A percentile compares a stretch with the other conserved stretches of the same genome.
Conservation (phyloP, 2,113 vertebrate genomes). For the Ondatra zibethicus region DNA sequence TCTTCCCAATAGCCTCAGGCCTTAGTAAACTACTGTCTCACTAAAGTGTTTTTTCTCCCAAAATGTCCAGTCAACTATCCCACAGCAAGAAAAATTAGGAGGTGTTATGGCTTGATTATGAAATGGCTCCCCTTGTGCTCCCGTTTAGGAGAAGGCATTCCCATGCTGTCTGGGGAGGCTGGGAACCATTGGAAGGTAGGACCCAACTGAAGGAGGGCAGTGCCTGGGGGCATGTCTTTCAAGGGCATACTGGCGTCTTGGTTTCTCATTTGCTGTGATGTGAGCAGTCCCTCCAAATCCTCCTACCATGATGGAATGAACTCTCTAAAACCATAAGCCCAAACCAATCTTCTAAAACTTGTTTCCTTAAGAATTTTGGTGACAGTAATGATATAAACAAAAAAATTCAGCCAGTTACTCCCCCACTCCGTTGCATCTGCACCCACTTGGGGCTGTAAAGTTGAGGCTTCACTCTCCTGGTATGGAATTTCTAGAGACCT, state of each 20-base stretch:
- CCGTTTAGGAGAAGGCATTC: not conserved
- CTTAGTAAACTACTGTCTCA: not conserved
- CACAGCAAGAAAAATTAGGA: not conserved
- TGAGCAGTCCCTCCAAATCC: not conserved
- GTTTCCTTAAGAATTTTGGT: not conserved
- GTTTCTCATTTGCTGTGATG: not conserved
- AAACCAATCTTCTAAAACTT: not conserved
- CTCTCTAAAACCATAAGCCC: not conserved
- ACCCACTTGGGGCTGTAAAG: not conserved
- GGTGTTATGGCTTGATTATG: not conserved
- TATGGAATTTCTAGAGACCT: not conserved
- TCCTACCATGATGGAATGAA: not conserved
- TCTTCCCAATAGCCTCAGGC: not conserved
- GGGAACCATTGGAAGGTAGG: not conserved
- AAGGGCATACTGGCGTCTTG: not conserved
- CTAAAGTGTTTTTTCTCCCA: not conserved
- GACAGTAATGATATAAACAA: not conserved
- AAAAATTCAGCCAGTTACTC: rapidly evolving
- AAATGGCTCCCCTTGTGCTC: not conserved
- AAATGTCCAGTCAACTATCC: not conserved
- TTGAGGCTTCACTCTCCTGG: not conserved
- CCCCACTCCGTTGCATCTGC: not conserved
- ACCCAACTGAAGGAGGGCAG: too few species aligned
- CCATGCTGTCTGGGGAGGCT: not conserved
- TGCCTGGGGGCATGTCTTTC: not conserved